phyloP scores from a whole-genome alignment of 2,113 vertebrate species.

The Ameiurus melas region DNA sequence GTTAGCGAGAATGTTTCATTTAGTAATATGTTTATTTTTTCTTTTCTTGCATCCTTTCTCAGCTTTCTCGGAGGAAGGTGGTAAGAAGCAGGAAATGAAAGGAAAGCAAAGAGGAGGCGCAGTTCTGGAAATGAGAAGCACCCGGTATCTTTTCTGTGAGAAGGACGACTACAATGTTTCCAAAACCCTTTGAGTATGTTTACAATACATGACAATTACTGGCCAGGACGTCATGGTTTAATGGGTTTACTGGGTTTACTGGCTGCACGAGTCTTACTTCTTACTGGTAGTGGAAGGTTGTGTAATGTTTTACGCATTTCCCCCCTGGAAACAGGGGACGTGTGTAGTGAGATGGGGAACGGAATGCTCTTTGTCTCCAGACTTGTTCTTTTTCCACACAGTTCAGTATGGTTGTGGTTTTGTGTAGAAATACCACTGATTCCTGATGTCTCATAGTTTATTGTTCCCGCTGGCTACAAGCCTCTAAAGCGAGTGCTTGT shows the following conservation, averaged over 20 bases:
- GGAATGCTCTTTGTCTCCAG: constrained; percentile 54
- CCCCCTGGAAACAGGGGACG: constrained; percentile 45
- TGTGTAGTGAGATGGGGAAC: constrained; percentile 44
- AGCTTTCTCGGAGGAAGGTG: not conserved
- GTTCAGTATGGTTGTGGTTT: constrained; percentile 49
- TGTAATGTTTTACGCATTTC: constrained; percentile 24
- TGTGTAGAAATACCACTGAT: constrained; percentile 46
- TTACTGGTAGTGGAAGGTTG: constrained; percentile 6
- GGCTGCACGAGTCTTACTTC: not conserved
- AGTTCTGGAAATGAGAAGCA: not conserved
- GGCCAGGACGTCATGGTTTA: not conserved
- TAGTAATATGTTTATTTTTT: not conserved
- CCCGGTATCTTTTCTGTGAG: not conserved
- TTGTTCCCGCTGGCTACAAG: constrained; percentile 47
- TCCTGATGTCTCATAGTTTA: constrained; percentile 52
- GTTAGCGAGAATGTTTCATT: not conserved
- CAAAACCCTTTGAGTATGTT: not conserved
- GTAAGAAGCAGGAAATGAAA: not conserved
- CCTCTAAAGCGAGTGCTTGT: constrained; percentile 29
- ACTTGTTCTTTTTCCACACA: constrained; percentile 41
- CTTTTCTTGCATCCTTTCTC: not conserved
- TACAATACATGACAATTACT: not conserved
- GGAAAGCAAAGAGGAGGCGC: not conserved
- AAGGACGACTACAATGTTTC: not conserved
- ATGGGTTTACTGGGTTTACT: not conserved